phyloP scores from a whole-genome alignment of 2,888 invertebrate species.

The Chrysolina americana region DNA sequence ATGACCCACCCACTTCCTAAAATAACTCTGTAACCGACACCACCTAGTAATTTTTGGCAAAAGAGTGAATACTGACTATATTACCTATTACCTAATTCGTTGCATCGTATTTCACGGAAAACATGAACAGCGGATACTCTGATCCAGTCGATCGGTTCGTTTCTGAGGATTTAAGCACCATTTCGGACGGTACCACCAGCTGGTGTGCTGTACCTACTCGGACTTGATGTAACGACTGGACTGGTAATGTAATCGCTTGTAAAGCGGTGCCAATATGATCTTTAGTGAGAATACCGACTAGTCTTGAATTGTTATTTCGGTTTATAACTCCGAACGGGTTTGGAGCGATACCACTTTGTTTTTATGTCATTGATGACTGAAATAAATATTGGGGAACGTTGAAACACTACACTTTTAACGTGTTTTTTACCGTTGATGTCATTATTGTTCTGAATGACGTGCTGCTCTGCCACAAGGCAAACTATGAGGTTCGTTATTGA shows the following conservation, averaged over 20 bases:
- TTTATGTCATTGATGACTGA: constrained; percentile 20
- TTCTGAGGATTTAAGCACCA: constrained; percentile 28
- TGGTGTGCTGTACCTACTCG: constrained; percentile 53
- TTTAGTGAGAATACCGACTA: constrained; percentile 58
- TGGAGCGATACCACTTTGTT: constrained; percentile 36
- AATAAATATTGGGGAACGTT: not conserved
- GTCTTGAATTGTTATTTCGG: constrained; percentile 50
- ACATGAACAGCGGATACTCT: constrained; percentile 45
- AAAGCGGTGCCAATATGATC: constrained; percentile 63
- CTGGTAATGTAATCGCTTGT: constrained; percentile 60
- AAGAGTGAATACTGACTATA: constrained; percentile 48
- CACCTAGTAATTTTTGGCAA: constrained; percentile 44
- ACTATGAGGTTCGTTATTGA: too few species aligned
- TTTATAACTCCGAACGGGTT: constrained; percentile 48
- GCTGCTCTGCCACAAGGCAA: too few species aligned
- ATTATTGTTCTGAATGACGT: not conserved
- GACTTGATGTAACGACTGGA: constrained; percentile 56
- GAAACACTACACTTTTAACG: constrained; percentile 5
- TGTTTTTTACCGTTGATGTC: not conserved
- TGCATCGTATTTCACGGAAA: constrained; percentile 53
- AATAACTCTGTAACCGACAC: constrained; percentile 39
- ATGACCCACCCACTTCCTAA: constrained; percentile 45
- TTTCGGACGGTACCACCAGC: constrained; percentile 38
- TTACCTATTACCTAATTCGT: constrained; percentile 55
- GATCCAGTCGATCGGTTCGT: constrained; percentile 40